Evolutionary conservation across 2,888 invertebrate genomes (phyloP).

Genomic region (Linnaemya vulpina): DNA sequence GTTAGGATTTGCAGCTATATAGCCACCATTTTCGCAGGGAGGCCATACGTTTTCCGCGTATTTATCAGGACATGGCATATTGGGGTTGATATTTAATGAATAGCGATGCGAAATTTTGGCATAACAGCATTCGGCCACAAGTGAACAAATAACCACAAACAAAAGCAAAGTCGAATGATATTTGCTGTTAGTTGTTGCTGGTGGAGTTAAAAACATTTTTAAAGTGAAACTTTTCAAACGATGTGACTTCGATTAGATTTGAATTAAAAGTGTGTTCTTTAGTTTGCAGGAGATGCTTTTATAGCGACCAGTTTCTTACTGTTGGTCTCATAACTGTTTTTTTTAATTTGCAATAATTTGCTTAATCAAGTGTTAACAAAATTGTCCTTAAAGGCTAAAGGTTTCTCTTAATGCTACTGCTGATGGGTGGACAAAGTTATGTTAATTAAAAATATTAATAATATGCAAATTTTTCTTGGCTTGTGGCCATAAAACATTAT

Average conservation of each 20-base stretch:
- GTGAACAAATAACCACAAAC: background rate
- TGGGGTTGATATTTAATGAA: slow-evolving; percentile 1
- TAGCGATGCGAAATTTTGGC: background rate
- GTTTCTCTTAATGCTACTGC: background rate
- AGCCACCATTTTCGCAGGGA: slow-evolving; percentile 44
- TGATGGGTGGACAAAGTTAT: slow-evolving; percentile 6
- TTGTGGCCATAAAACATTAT: too few species aligned
- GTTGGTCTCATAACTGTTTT: background rate
- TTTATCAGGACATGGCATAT: slow-evolving; percentile 18
- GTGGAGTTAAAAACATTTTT: background rate
- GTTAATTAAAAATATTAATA: slow-evolving; percentile 14
- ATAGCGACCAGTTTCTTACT: background rate
- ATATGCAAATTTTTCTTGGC: slow-evolving; percentile 14
- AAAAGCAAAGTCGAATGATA: background rate
- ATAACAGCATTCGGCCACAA: slow-evolving; percentile 5
- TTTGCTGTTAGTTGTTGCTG: background rate
- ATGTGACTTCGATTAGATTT: slow-evolving; percentile 9
- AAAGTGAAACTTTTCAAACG: background rate
- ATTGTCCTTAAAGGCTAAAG: slow-evolving; percentile 13
- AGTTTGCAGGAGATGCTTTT: slow-evolving; percentile 9
- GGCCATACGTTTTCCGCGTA: slow-evolving; percentile 7
- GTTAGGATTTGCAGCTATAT: slow-evolving; percentile 50
- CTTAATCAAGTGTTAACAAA: slow-evolving; percentile 39
- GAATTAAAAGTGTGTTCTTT: slow-evolving; percentile 4
- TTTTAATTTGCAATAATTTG: slow-evolving; percentile 25